These are phyloP conservation scores for Druon quercuslanigerum DNA, from an alignment of 1,140 invertebrate species.

Conservation along the genomic window DNA sequence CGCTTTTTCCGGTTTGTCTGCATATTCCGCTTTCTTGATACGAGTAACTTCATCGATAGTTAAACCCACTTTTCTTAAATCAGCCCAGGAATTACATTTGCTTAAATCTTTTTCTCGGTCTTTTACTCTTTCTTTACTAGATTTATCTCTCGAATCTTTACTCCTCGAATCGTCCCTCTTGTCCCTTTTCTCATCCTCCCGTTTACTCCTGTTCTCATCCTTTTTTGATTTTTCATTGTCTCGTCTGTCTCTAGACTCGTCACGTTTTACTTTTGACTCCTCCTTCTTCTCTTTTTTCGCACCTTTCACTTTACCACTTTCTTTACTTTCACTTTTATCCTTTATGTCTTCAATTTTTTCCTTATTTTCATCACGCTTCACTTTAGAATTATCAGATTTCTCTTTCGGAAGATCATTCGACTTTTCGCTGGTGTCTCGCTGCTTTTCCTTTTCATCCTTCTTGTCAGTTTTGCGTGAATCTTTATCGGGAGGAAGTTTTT, in stretches of 20 bases:
- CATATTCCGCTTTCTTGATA: constrained; percentile 52
- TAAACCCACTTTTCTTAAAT: constrained; percentile 61
- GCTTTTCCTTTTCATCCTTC: constrained; percentile 55
- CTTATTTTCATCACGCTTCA: constrained; percentile 43
- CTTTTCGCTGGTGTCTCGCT: constrained; percentile 51
- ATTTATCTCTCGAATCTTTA: constrained; percentile 52
- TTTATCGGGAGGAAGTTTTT: constrained; percentile 53
- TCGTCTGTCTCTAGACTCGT: constrained; percentile 24
- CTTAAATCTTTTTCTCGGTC: constrained; percentile 58
- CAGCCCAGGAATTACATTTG: constrained; percentile 61
- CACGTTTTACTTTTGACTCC: constrained; percentile 13
- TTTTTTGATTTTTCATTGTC: constrained; percentile 30
- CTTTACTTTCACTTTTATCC: constrained; percentile 41
- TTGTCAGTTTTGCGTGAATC: constrained; percentile 48
- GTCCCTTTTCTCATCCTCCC: constrained; percentile 37
- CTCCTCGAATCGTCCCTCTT: constrained; percentile 47
- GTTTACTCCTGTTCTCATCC: constrained; percentile 34
- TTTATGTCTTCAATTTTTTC: constrained; percentile 37
- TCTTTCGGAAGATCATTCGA: constrained; percentile 41
- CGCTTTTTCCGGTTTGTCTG: constrained; percentile 53
- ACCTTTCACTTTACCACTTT: constrained; percentile 38
- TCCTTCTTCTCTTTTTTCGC: constrained; percentile 32
- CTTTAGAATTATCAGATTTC: constrained; percentile 44
- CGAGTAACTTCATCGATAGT: constrained; percentile 59
- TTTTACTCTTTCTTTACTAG: constrained; percentile 48